phyloP scores from a whole-genome alignment of 1,140 invertebrate species.

The Drosophila bifasciata region DNA sequence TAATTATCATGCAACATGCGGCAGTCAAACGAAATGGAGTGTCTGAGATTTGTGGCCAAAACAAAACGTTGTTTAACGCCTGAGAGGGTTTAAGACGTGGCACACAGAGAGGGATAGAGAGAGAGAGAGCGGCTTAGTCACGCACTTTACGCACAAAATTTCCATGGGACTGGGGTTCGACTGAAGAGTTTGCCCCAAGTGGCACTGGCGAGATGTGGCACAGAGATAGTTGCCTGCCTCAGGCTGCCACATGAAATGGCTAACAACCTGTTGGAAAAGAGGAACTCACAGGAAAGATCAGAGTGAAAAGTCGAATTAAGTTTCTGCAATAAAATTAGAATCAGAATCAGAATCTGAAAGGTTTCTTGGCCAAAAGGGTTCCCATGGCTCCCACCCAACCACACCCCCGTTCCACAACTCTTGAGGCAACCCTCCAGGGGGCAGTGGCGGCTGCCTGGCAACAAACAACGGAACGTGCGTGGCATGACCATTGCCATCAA shows the following conservation, averaged over 20 bases:
- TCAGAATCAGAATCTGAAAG: too few relatives aligned
- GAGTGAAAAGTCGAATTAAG: too few relatives aligned
- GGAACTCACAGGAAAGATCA: too few relatives aligned
- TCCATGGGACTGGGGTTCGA: slow-evolving; percentile 10
- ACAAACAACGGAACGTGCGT: slow-evolving; percentile 38
- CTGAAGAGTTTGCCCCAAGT: slow-evolving; percentile 15
- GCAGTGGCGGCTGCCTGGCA: slow-evolving; percentile 39
- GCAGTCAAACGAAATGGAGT: slow-evolving; percentile 38
- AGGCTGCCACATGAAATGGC: too few relatives aligned
- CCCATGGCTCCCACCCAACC: not conserved
- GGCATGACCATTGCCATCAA: slow-evolving; percentile 50
- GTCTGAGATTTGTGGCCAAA: slow-evolving; percentile 70
- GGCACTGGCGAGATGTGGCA: too few relatives aligned
- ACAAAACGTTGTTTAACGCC: slow-evolving; percentile 61
- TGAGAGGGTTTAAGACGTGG: slow-evolving; percentile 28
- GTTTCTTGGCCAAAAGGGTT: too few relatives aligned
- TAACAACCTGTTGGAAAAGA: too few relatives aligned
- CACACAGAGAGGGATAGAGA: not conserved
- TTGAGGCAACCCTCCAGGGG: slow-evolving; percentile 21
- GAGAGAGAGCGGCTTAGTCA: slow-evolving; percentile 40
- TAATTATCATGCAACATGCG: slow-evolving; percentile 77
- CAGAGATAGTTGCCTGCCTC: too few relatives aligned
- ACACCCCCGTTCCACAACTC: not conserved
- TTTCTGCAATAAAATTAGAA: too few relatives aligned
- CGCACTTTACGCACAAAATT: slow-evolving; percentile 64